Percentiles rank a stretch among this genome's conserved stretches.
These are phyloP conservation scores for Takifugu flavidus DNA, from an alignment of 2,113 vertebrate species.

Conservation along the genomic window DNA sequence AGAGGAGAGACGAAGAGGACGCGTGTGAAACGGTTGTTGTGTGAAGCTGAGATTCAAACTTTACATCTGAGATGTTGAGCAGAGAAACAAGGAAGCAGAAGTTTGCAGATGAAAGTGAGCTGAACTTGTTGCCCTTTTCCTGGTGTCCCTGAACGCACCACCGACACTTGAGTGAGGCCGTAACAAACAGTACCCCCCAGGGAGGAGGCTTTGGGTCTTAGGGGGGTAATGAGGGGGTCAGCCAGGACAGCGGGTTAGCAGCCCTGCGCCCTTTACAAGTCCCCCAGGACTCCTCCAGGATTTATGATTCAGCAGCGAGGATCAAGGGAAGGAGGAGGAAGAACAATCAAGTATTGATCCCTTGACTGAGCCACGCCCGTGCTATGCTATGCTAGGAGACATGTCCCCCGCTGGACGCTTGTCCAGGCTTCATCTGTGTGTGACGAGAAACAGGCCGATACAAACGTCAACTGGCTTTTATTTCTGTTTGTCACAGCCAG, in stretches of 20 bases:
- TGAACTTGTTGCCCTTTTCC: not conserved
- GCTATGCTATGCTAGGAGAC: slow-evolving; percentile 3
- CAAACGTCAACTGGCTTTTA: slow-evolving; percentile 55
- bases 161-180: slow-evolving; percentile 11
- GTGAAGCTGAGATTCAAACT: not conserved
- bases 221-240: slow-evolving; percentile 31
- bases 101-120: too few species aligned
- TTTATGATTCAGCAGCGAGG: slow-evolving; percentile 49
- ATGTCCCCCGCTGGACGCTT: slow-evolving; percentile 19
- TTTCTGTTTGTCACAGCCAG: slow-evolving; percentile 11
- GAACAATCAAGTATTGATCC: slow-evolving; percentile 54
- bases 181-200: slow-evolving; percentile 17
- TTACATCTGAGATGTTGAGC: too few species aligned
- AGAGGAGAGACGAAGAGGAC: not conserved
- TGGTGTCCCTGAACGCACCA: not conserved
- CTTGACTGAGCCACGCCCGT: slow-evolving; percentile 12
- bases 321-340: slow-evolving; percentile 49
- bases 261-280: slow-evolving; percentile 32
- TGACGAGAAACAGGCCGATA: slow-evolving; percentile 17
- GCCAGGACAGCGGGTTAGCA: slow-evolving; percentile 26
- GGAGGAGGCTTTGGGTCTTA: slow-evolving; percentile 14
- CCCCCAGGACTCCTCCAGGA: slow-evolving; percentile 34
- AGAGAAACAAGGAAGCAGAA: too few species aligned
- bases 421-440: not conserved
- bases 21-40: not conserved